A percentile compares a stretch with the other conserved stretches of the same genome.
These are phyloP conservation scores for Orientallactaga sibirica DNA, from an alignment of 2,797 vertebrate genomes.

Conservation along the genomic window DNA sequence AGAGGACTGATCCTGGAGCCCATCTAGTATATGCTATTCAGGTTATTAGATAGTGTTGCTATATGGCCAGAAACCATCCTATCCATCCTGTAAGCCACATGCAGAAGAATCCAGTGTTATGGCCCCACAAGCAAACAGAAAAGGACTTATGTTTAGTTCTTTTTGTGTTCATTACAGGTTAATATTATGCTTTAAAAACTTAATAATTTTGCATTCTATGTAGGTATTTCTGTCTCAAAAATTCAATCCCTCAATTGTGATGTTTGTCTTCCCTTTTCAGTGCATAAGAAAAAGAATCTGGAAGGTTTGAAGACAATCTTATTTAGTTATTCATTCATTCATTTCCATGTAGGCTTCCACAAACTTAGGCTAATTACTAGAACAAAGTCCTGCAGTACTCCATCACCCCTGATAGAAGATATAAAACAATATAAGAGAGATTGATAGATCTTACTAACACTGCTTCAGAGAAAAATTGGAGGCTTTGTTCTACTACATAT, in stretches of 20 bases:
- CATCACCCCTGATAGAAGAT: background rate
- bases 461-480: background rate
- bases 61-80: background rate
- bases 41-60: background rate
- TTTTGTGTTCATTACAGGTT: background rate
- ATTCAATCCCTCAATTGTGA: background rate
- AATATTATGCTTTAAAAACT: constrained; percentile 24
- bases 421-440: background rate
- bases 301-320: constrained; percentile 2
- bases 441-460: background rate
- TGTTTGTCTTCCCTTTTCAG: background rate
- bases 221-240: background rate
- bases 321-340: background rate
- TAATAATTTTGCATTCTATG: background rate
- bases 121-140: background rate
- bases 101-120: background rate
- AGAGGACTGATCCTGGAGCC: background rate
- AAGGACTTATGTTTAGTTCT: background rate
- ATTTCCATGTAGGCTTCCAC: background rate
- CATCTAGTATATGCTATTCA: background rate
- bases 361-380: background rate
- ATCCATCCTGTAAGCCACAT: background rate
- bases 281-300: background rate
- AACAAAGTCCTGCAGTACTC: background rate
- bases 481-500: background rate